Percentiles rank a stretch among this genome's conserved stretches.
phyloP scores from a whole-genome alignment of 2,113 vertebrate genomes.

The Tringa solitaria region DNA sequence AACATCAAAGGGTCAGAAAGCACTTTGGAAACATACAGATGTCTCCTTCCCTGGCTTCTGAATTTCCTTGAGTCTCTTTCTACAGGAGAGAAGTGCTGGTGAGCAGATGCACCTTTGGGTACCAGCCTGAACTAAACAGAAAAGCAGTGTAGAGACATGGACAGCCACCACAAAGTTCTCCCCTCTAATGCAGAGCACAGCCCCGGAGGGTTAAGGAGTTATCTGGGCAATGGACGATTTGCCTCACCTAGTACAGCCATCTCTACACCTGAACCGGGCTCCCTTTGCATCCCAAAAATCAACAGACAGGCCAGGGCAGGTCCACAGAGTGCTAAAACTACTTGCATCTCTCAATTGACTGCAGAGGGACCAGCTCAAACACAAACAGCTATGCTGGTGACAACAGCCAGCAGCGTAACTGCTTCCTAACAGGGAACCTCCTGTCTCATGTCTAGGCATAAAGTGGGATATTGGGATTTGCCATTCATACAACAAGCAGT shows the following conservation, averaged over 20 bases:
- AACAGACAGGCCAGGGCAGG: background rate
- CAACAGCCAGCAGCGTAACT: background rate
- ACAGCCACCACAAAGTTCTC: accelerated
- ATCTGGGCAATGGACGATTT: background rate
- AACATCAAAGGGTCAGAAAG: background rate
- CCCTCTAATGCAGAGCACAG: background rate
- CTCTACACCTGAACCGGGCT: background rate
- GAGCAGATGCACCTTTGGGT: background rate
- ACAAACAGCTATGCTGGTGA: background rate
- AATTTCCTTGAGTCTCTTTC: background rate
- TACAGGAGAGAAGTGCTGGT: accelerated
- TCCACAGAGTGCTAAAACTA: accelerated
- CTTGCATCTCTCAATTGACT: background rate
- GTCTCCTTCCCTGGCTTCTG: background rate
- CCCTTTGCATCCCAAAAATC: background rate
- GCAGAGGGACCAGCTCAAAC: background rate
- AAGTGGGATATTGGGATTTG: background rate
- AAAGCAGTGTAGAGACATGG: accelerated
- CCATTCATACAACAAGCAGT: background rate
- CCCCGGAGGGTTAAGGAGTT: background rate
- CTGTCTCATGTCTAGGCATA: background rate
- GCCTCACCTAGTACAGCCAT: background rate
- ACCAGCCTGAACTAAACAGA: background rate
- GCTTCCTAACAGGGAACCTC: background rate
- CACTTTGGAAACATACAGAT: background rate